Evolutionary conservation across 2,113 vertebrate genomes (phyloP).

Genomic region (Channa argus): DNA sequence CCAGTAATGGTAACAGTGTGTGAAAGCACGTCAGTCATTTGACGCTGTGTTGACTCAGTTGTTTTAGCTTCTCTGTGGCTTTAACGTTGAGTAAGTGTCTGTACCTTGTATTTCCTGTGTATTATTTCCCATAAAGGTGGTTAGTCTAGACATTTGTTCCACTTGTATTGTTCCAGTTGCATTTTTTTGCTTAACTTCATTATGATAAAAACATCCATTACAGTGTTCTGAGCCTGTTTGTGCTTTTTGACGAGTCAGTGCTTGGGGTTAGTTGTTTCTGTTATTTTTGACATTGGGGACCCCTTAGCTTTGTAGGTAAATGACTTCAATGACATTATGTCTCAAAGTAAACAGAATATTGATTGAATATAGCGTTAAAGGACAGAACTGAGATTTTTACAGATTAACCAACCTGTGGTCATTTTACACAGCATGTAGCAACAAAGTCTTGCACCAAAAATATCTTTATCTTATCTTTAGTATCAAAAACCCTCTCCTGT

Average conservation of each 20-base stretch:
- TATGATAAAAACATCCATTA: conserved; percentile 14
- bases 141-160: background rate
- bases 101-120: background rate
- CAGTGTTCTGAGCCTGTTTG: conserved; percentile 12
- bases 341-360: too few relatives aligned
- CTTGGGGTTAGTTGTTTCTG: background rate
- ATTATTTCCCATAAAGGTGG: background rate
- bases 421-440: too few relatives aligned
- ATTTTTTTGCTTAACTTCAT: conserved; percentile 7
- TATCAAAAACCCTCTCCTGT: too few relatives aligned
- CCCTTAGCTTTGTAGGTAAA: too few relatives aligned
- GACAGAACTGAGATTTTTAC: too few relatives aligned
- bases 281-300: background rate
- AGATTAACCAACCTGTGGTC: too few relatives aligned
- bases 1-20: background rate
- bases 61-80: background rate
- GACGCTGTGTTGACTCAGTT: background rate
- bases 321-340: too few relatives aligned
- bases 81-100: background rate
- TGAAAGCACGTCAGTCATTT: background rate
- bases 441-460: too few relatives aligned
- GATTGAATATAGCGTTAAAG: too few relatives aligned
- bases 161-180: background rate
- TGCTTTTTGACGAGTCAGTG: conserved; percentile 1
- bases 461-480: too few relatives aligned